phyloP scores from a whole-genome alignment of 1,140 invertebrate genomes.

The Achroia grisella region DNA sequence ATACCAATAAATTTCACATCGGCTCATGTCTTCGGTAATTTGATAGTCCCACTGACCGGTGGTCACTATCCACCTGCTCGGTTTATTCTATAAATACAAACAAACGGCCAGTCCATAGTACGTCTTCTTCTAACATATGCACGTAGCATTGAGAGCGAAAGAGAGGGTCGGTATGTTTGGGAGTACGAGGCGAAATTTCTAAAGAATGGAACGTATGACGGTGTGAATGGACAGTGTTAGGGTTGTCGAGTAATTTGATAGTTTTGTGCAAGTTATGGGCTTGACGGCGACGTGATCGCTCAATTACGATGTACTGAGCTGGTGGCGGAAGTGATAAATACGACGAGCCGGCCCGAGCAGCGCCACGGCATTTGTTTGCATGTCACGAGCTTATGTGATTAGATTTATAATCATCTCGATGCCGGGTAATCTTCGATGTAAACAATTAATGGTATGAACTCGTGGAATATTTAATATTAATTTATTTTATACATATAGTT shows the following conservation, averaged over 20 bases:
- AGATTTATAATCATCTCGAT: neutral
- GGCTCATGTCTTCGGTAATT: constrained; percentile 37
- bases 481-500: too few relatives aligned
- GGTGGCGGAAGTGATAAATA: constrained; percentile 53
- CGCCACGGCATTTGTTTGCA: constrained; percentile 26
- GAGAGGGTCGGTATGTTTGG: constrained; percentile 14
- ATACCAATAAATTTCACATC: constrained; percentile 43
- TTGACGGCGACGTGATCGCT: constrained; percentile 48
- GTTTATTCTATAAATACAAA: constrained; percentile 13
- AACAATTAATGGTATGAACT: constrained; percentile 6
- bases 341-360: constrained; percentile 17
- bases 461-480: too few relatives aligned
- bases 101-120: constrained; percentile 10
- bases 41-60: constrained; percentile 43
- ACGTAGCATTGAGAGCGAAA: constrained; percentile 3
- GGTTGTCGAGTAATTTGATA: constrained; percentile 48
- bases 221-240: constrained; percentile 22
- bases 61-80: constrained; percentile 47
- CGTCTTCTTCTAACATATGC: constrained; percentile 10
- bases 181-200: constrained; percentile 8
- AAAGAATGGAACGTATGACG: neutral
- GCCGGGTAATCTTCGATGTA: constrained; percentile 8
- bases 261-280: constrained; percentile 41
- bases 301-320: constrained; percentile 55
- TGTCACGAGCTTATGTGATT: constrained; percentile 3